Conservation (phyloP, 1,140 invertebrate species). For the Paraescarpia echinospica region DNA sequence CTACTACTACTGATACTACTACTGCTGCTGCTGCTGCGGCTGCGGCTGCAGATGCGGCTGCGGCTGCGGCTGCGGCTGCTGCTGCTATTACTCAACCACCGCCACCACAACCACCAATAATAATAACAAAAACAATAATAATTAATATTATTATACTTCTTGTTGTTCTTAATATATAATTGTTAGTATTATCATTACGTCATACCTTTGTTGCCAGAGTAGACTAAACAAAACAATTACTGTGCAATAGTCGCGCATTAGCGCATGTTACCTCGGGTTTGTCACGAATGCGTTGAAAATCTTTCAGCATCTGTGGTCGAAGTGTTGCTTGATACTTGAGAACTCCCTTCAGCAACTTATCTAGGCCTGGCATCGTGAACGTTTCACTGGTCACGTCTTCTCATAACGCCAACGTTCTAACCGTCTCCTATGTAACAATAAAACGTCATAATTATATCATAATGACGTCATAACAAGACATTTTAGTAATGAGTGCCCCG, state of each 20-base stretch:
- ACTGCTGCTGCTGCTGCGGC: neutral
- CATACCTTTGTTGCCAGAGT: no score
- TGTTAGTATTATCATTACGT: no score
- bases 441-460: neutral
- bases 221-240: no score
- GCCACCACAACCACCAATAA: neutral
- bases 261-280: conserved; percentile 72
- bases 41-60: no score
- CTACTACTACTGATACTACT: neutral
- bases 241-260: no score
- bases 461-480: neutral
- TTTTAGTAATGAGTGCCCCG: neutral
- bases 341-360: conserved; percentile 82
- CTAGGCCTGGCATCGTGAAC: conserved; percentile 61
- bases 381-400: neutral
- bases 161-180: no score
- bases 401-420: neutral
- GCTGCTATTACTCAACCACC: no score
- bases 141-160: no score
- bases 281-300: conserved; percentile 83
- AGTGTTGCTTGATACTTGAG: conserved; percentile 82
- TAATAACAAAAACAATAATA: no score
- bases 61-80: no score
- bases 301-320: conserved; percentile 81
- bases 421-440: neutral